phyloP scores from a whole-genome alignment of 2,888 invertebrate genomes.

The Plebejus argus region DNA sequence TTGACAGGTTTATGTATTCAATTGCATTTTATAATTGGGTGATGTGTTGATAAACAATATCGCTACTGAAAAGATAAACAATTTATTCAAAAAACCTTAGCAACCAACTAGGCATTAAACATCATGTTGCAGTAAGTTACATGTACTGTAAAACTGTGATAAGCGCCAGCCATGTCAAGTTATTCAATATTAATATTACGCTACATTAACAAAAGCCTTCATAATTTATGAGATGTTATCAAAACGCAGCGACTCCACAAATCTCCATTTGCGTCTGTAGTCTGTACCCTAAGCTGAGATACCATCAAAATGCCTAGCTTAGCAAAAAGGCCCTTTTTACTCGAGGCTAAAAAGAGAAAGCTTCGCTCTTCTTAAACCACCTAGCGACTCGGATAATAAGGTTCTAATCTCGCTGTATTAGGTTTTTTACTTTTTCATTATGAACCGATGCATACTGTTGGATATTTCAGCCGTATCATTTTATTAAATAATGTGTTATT shows the following conservation, averaged over 20 bases:
- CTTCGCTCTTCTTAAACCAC: not conserved
- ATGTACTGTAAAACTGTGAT: not conserved
- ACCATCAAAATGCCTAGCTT: conserved; percentile 47
- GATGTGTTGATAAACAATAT: too few relatives aligned
- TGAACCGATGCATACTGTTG: conserved; percentile 10
- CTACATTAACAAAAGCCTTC: conserved; percentile 26
- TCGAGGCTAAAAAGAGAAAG: not conserved
- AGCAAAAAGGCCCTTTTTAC: conserved; percentile 43
- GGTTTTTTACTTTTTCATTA: not conserved
- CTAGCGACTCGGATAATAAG: not conserved
- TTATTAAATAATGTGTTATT: conserved; percentile 22
- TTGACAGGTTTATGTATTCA: too few relatives aligned
- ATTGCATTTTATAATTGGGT: too few relatives aligned
- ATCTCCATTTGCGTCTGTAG: conserved; percentile 54
- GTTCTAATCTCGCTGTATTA: not conserved
- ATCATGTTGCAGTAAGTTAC: not conserved
- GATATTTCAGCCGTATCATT: not conserved
- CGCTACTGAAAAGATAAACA: too few relatives aligned
- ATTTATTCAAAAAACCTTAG: too few relatives aligned
- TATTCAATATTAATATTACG: conserved; percentile 16
- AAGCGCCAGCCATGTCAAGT: not conserved
- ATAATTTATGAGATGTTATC: conserved; percentile 44
- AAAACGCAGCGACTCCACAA: conserved; percentile 48
- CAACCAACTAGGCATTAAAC: too few relatives aligned
- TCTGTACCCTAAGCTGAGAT: conserved; percentile 46